Base-by-base conservation (phyloP, 2,797 vertebrate genomes). In the Gymnoscopelus braueri region DNA sequence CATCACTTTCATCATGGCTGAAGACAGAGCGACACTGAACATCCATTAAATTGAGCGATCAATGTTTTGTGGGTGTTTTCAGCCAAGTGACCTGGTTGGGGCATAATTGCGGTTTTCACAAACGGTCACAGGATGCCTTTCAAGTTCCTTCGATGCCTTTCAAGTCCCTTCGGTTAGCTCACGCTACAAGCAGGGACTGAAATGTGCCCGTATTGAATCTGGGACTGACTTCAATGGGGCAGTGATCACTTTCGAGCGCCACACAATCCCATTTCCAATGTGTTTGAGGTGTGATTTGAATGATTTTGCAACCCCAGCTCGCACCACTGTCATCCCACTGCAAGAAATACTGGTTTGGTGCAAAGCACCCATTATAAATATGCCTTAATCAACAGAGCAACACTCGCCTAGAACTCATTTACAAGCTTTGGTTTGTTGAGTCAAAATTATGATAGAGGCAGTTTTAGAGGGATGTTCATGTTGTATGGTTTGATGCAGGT, bases 181-280 rank as follows among this genome's bases (percentile, higher is more conserved):
- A 63, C 54, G 58, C 56, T 64, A 75, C 72, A 83, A 75, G 69
- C 76, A 69, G 54, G 72, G 57, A 23, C 68, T 62, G 64, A 50
- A 44, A 71, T 63, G 62, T 60, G 57, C 65, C 53, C 51, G 64
- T 63, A 67, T 60, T 69, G 73, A 87, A 86, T 82, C 79, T 88
- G 74, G 80, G 74, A 67, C 73, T 68, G 74, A 80, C 85, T 83
- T 85, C 73, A 88, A 77, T 79, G 76, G 65, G 4, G 26, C 58
- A 67, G 58, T 68, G 67, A 87, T 82, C 75, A 65, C 71, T 57
- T 49, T 69, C 69, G 79, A 88, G 82, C 75, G 61, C 62, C 64
- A 63, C 74, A 84, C 2, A 88, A 85, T 85, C 77, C 80, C 54
- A 51, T 77, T 87, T 86, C 69, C 77, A 80, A 87, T 82, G 75